Percentiles rank a stretch among this genome's conserved stretches.
Evolutionary conservation across 1,140 invertebrate genomes (phyloP).

Genomic region (Trinorchestia longiramus): DNA sequence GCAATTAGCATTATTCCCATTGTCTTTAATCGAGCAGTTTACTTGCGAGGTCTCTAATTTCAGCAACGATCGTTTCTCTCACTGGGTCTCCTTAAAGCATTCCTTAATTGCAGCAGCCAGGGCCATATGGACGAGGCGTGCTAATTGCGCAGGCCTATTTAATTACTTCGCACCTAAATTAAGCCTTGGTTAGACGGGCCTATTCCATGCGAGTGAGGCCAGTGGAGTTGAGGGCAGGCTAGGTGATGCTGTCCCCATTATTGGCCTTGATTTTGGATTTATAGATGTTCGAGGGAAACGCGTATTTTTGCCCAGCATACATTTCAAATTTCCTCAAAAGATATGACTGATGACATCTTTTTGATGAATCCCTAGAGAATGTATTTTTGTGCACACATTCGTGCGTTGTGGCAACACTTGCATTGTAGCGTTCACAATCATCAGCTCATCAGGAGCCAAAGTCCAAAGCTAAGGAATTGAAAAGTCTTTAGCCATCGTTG

Average conservation of each 20-base stretch:
- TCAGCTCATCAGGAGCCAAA: too few species aligned
- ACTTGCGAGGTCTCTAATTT: slow-evolving; percentile 7
- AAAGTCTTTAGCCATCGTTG: too few species aligned
- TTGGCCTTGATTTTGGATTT: too few species aligned
- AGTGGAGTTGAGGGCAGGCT: background rate
- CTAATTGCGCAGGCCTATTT: slow-evolving; percentile 38
- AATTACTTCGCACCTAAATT: slow-evolving; percentile 44
- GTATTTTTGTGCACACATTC: too few species aligned
- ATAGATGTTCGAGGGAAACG: too few species aligned
- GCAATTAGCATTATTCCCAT: slow-evolving; percentile 1
- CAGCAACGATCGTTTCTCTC: background rate
- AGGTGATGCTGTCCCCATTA: background rate
- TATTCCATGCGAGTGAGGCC: background rate
- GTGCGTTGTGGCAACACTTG: too few species aligned
- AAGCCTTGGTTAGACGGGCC: background rate
- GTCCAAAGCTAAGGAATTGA: too few species aligned
- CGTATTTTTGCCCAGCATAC: too few species aligned
- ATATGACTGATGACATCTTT: too few species aligned
- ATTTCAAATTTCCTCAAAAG: too few species aligned
- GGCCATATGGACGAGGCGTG: slow-evolving; percentile 31
- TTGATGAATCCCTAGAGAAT: too few species aligned
- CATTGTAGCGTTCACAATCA: too few species aligned
- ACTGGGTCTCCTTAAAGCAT: background rate
- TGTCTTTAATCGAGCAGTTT: background rate
- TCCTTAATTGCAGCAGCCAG: slow-evolving; percentile 20